These are phyloP conservation scores for Gavialis gangeticus DNA, from an alignment of 2,113 vertebrate genomes.

Conservation along the genomic window DNA sequence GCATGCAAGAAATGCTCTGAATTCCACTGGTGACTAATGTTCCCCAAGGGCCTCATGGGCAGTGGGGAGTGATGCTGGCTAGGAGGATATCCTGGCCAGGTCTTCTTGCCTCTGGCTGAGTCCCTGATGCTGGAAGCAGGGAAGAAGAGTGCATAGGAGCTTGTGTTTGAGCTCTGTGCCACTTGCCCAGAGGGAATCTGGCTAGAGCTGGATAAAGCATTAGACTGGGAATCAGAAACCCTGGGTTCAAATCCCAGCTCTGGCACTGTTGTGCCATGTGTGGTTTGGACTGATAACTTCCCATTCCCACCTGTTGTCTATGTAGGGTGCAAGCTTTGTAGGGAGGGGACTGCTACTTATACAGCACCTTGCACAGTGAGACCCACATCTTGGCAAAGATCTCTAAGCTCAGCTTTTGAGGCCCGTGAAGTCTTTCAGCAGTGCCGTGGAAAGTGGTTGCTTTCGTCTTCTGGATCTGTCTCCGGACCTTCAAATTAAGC, in stretches of 20 bases:
- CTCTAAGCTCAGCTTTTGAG: neutral
- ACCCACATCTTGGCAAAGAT: neutral
- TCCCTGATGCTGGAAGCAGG: too few relatives aligned
- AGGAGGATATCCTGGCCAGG: too few relatives aligned
- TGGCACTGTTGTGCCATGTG: neutral
- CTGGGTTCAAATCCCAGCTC: neutral
- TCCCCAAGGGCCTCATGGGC: neutral
- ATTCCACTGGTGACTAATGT: neutral
- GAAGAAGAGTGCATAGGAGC: too few relatives aligned
- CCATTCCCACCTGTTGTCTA: neutral
- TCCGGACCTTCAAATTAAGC: neutral
- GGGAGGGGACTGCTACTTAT: neutral
- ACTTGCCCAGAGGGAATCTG: neutral
- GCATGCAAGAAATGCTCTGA: neutral
- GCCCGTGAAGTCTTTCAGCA: neutral
- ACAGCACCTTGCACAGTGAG: neutral
- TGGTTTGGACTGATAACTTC: neutral
- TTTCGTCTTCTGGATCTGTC: fast-evolving
- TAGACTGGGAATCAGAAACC: neutral
- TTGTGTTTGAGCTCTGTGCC: neutral
- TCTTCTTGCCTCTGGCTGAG: too few relatives aligned
- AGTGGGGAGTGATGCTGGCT: neutral
- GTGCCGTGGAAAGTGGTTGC: neutral
- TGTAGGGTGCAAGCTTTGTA: neutral
- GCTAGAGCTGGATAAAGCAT: neutral